A percentile compares a stretch with the other conserved stretches of the same genome.
Conservation (phyloP, 1,140 invertebrate genomes). For the Meteorus sp. region DNA sequence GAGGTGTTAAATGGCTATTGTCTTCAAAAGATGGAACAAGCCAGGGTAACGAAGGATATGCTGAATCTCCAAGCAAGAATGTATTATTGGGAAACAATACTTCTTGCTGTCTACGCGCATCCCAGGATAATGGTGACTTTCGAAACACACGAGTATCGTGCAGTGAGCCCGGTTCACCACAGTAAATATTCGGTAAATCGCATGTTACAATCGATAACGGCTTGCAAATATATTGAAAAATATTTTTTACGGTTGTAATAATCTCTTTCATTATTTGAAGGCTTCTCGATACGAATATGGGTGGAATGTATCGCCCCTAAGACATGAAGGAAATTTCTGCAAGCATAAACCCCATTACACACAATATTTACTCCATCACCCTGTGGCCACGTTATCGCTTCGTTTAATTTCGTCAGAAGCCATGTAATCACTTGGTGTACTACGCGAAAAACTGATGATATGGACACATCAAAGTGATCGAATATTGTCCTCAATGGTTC, state of each 20-base stretch:
- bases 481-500: slow-evolving; percentile 29
- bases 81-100: slow-evolving; percentile 14
- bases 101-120: not conserved
- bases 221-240: slow-evolving; percentile 25
- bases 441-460: slow-evolving; percentile 13
- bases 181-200: slow-evolving; percentile 19
- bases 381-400: slow-evolving; percentile 20
- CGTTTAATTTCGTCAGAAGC: slow-evolving; percentile 11
- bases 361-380: slow-evolving; percentile 3
- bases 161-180: slow-evolving; percentile 13
- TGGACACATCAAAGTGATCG: slow-evolving; percentile 24
- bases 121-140: not conserved
- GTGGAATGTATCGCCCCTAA: slow-evolving; percentile 31
- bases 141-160: slow-evolving; percentile 10
- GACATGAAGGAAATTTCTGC: slow-evolving; percentile 12
- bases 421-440: slow-evolving; percentile 5
- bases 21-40: slow-evolving; percentile 21
- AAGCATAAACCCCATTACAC: not conserved
- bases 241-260: slow-evolving; percentile 24
- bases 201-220: slow-evolving; percentile 19
- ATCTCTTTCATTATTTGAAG: slow-evolving; percentile 15
- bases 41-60: slow-evolving; percentile 26
- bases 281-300: slow-evolving; percentile 32
- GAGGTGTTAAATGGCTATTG: slow-evolving; percentile 17
- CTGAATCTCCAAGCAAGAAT: slow-evolving; percentile 23